phyloP scores from a whole-genome alignment of 2,888 invertebrate species.

The Patella depressa region DNA sequence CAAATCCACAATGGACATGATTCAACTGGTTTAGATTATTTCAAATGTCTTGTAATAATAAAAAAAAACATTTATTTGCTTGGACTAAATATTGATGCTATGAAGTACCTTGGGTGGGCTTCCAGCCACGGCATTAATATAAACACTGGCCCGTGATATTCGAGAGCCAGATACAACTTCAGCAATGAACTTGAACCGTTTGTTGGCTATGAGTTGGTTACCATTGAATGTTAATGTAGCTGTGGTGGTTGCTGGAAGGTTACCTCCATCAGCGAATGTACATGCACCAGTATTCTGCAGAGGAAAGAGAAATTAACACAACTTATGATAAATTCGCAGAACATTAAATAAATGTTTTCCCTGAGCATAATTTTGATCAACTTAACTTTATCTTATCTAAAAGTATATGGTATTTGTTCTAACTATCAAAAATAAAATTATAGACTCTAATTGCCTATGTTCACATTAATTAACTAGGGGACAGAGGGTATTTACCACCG shows the following conservation, averaged over 20 bases:
- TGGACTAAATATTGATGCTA: neutral
- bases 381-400: no score
- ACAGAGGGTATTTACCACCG: no score
- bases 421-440: no score
- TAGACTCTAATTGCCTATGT: no score
- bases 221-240: constrained; percentile 9
- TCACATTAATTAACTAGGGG: no score
- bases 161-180: neutral
- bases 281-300: neutral
- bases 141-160: neutral
- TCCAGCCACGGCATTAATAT: constrained; percentile 15
- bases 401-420: no score
- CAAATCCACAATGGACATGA: no score
- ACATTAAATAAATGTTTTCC: no score
- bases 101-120: constrained; percentile 16
- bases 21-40: no score
- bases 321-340: no score
- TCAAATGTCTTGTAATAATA: neutral
- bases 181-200: constrained; percentile 15
- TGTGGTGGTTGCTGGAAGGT: constrained; percentile 10
- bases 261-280: constrained; percentile 9
- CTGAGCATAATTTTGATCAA: no score
- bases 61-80: neutral
- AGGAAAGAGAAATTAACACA: no score
- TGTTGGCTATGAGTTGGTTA: neutral